These are phyloP conservation scores for Pithys albifrons DNA, from an alignment of 2,113 vertebrate species.

Conservation along the genomic window DNA sequence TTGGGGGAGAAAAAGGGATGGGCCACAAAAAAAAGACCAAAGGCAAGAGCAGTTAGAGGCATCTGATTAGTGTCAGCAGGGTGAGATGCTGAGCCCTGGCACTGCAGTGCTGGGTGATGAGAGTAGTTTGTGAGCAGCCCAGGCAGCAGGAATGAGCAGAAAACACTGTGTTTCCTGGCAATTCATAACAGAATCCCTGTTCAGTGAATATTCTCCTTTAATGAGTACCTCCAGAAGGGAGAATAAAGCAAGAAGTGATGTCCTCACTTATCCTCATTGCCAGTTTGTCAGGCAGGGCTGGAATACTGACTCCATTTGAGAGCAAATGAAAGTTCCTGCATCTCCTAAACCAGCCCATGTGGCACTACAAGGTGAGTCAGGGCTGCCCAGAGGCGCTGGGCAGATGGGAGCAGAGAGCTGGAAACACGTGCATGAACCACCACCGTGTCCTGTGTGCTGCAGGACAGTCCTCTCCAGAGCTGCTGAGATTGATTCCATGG, in stretches of 20 bases:
- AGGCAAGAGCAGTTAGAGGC: neutral
- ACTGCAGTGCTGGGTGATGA: neutral
- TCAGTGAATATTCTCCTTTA: neutral
- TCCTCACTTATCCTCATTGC: neutral
- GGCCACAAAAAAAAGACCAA: neutral
- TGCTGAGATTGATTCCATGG: neutral
- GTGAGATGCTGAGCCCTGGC: neutral
- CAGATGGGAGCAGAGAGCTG: neutral
- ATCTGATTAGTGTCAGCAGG: neutral
- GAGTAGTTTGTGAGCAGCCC: neutral
- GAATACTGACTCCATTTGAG: neutral
- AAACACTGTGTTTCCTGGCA: neutral
- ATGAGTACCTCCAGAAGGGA: neutral
- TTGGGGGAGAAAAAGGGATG: neutral
- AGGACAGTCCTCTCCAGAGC: neutral
- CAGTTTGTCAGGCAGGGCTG: neutral
- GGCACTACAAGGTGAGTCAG: neutral
- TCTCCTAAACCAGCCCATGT: neutral
- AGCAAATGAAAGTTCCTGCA: neutral
- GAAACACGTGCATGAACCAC: rapidly evolving
- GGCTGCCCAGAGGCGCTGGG: neutral
- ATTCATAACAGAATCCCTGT: neutral
- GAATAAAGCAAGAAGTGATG: neutral
- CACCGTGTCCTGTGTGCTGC: rapidly evolving
- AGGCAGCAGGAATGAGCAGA: neutral